Evolutionary conservation across 2,113 vertebrate genomes (phyloP), one percentile per base, ranked within the genome.

Genomic region (Trichomycterus rosablanca): DNA sequence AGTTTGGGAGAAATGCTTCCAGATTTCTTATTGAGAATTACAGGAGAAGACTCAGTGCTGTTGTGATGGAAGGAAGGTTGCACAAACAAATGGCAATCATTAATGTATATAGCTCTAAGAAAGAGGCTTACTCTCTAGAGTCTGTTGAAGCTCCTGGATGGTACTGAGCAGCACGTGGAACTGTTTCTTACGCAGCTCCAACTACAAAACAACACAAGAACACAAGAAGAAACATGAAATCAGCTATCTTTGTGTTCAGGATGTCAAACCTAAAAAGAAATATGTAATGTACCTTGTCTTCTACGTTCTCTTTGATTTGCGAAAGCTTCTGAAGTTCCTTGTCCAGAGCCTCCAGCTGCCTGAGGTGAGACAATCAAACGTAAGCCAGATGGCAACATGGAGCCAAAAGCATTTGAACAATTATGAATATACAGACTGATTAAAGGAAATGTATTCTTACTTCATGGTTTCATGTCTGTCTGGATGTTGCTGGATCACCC

Each of bases 61-160:
- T n/a, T n/a, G n/a, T n/a, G n/a, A n/a, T n/a, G n/a, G n/a, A n/a
- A n/a, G n/a, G n/a, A n/a, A n/a, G n/a, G n/a, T n/a, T n/a, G n/a
- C n/a, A n/a, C n/a, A n/a, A n/a, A n/a, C n/a, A n/a, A n/a, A n/a
- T n/a, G n/a, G n/a, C n/a, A n/a, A n/a, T n/a, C n/a, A n/a, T n/a
- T n/a, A n/a, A n/a, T n/a, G n/a, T n/a, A n/a, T n/a, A n/a, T n/a
- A n/a, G n/a, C n/a, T n/a, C n/a, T n/a, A n/a, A n/a, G n/a, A n/a
- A n/a, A n/a, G n/a, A 20, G 55, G 89, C 95, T 93, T 85, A 99
- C 95, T 94, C 75, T 99, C 94, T 65, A 99, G 78, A 12, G 94
- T 99, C 80, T 99, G 94, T 71, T 99, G 96, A 73, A 99, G 89
- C 70, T 99, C 95, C 23, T 97, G 96, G 74, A 99, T 99, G 55